phyloP scores from a whole-genome alignment of 2,888 invertebrate species.

The Meta bourneti region DNA sequence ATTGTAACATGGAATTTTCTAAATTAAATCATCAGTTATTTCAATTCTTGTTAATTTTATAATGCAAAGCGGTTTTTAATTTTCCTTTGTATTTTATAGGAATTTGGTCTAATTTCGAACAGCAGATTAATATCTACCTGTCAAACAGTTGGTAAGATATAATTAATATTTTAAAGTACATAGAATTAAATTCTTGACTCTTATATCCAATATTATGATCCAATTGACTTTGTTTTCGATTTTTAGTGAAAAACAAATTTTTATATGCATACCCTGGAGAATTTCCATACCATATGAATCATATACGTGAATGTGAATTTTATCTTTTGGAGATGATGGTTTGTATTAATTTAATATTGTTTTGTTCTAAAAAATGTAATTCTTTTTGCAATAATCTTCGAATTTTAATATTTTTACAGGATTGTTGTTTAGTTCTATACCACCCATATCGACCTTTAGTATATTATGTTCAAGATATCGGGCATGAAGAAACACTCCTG shows the following conservation, averaged over 20 bases:
- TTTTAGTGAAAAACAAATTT: conserved; percentile 92
- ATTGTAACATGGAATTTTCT: too few relatives aligned
- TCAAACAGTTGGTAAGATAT: conserved; percentile 90
- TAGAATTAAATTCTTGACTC: background rate
- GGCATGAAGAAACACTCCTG: conserved; percentile 89
- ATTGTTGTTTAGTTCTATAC: conserved; percentile 98
- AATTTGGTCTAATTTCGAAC: conserved; percentile 99
- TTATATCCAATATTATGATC: background rate
- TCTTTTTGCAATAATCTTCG: background rate
- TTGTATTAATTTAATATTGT: conserved; percentile 44
- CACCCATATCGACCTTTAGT: conserved; percentile 96
- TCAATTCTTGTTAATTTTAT: background rate
- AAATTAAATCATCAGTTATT: background rate
- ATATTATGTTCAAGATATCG: conserved; percentile 93
- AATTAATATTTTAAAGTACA: background rate
- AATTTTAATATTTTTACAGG: conserved; percentile 81
- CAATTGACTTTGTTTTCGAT: background rate
- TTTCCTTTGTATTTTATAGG: conserved; percentile 82
- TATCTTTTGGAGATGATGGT: conserved; percentile 96
- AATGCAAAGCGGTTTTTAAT: background rate
- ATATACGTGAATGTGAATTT: conserved; percentile 98
- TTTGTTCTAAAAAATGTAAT: background rate
- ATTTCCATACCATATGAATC: conserved; percentile 92
- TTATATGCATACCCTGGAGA: conserved; percentile 95
- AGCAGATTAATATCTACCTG: conserved; percentile 95